These are phyloP conservation scores for Papilio glaucus DNA, from an alignment of 1,140 invertebrate species.

Conservation along the genomic window DNA sequence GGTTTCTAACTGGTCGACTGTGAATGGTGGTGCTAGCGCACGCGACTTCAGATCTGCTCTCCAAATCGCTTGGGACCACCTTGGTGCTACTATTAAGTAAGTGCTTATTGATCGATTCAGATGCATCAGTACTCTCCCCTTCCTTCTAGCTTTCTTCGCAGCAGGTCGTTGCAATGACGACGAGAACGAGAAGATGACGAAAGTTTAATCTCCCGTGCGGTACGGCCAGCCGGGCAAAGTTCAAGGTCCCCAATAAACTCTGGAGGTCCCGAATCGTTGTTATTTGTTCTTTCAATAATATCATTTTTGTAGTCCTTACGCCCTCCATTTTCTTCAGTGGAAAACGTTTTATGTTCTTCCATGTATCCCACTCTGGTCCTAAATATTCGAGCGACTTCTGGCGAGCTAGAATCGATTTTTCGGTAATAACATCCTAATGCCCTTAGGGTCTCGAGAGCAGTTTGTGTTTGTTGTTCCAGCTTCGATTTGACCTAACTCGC, in stretches of 20 bases:
- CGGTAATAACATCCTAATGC: background rate
- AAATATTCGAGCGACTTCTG: constrained; percentile 33
- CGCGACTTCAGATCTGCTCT: constrained; percentile 55
- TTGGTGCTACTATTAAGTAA: constrained; percentile 55
- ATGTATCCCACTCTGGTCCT: constrained; percentile 28
- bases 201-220: constrained; percentile 30
- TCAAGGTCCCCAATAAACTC: too few relatives aligned
- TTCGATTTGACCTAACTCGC: background rate
- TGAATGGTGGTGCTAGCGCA: constrained; percentile 49
- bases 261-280: background rate
- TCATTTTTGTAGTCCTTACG: background rate
- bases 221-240: constrained; percentile 31
- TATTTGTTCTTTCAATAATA: background rate
- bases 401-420: constrained; percentile 1
- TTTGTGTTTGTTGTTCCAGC: background rate
- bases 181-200: constrained; percentile 3
- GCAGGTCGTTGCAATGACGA: constrained; percentile 26
- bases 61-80: constrained; percentile 65
- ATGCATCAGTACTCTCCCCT: too few relatives aligned
- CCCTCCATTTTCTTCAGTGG: constrained; percentile 26
- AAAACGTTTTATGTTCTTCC: constrained; percentile 28
- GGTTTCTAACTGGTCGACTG: constrained; percentile 45
- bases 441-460: background rate
- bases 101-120: constrained; percentile 54
- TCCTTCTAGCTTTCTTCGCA: background rate